Evolutionary conservation across 2,797 vertebrate species (phyloP).

Genomic region (Pipistrellus pipistrellus): DNA sequence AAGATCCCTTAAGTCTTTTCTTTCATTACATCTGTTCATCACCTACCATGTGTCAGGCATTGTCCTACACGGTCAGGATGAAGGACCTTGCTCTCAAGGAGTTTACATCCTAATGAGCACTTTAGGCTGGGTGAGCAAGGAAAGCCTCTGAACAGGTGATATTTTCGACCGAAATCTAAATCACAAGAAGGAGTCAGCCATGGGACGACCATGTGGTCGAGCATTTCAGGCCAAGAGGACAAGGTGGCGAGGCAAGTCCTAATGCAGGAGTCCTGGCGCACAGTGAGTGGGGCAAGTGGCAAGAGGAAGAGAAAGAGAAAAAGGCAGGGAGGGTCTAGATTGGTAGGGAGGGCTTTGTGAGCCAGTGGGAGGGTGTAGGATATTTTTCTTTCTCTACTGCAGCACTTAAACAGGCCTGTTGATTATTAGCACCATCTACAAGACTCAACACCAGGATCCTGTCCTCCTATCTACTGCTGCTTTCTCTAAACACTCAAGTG

Average conservation of each 20-base stretch:
- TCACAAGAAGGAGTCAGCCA: not conserved
- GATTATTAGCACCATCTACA: not conserved
- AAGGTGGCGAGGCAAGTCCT: not conserved
- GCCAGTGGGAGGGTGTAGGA: not conserved
- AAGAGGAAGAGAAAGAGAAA: not conserved
- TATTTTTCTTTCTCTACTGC: not conserved
- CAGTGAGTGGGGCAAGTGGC: not conserved
- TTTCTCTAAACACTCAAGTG: not conserved
- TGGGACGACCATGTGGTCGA: accelerated
- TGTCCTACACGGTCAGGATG: not conserved
- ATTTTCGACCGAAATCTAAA: not conserved
- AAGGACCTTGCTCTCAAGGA: not conserved
- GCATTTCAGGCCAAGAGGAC: not conserved
- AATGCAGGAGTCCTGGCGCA: not conserved
- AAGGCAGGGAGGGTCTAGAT: too few species aligned
- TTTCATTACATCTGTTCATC: not conserved
- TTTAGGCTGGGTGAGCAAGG: not conserved
- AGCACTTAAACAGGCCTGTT: not conserved
- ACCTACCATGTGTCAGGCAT: accelerated
- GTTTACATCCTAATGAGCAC: not conserved
- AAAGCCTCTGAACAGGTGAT: not conserved
- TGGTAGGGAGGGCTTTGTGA: not conserved
- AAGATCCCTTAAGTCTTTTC: not conserved
- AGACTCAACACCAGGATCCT: not conserved
- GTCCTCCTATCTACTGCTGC: not conserved